Evolutionary conservation across 1,140 invertebrate species (phyloP), one percentile per base, ranked within the genome.

Genomic region (Acyrthosiphon pisum): DNA sequence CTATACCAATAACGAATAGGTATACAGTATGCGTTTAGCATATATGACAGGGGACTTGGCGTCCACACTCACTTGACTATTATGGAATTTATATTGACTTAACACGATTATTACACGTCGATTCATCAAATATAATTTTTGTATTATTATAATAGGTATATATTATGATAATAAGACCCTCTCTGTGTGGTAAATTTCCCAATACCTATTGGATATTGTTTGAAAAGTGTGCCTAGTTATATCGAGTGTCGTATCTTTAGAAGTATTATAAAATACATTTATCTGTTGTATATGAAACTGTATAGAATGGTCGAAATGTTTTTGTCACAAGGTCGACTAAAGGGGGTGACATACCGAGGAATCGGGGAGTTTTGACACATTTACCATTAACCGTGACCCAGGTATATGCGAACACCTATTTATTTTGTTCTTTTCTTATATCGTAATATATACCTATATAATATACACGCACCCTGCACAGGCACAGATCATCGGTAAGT

Each of bases 371-470:
- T 89, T 89, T 89, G 87, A 89, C 87, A 89, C 87, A 56, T 89
- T 37, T 56, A 89, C 87, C 87, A 89, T 89, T 56, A 89, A 89
- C 87, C 50, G 50, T 89, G 23, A 89, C 87, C 50, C 48, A 56
- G 48, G 50, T 89, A 89, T 89, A 89, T 53, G 35, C 2, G 50
- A 89, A 89, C n/a, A 56, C 48, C 48, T 89, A 89, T 89, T 89
- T 89, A 89, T 89, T 89, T 89, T 89, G 50, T 35, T 89, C 53
- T 89, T 22, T 89, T 53, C 35, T 37, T 41, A 7, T 26, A 37
- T 89, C n/a, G 60, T 76, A n/a, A 76, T n/a, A 76, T n/a, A 68
- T n/a, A 76, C 48, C 48, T 53, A 56, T 89, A 89, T 56, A 41
- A 53, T 37, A 89, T 35, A 50, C 44, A 68, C 6, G 0, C n/a